Evolutionary conservation across 1,140 invertebrate genomes (phyloP).

Genomic region (Tetranychus cinnabarinus): DNA sequence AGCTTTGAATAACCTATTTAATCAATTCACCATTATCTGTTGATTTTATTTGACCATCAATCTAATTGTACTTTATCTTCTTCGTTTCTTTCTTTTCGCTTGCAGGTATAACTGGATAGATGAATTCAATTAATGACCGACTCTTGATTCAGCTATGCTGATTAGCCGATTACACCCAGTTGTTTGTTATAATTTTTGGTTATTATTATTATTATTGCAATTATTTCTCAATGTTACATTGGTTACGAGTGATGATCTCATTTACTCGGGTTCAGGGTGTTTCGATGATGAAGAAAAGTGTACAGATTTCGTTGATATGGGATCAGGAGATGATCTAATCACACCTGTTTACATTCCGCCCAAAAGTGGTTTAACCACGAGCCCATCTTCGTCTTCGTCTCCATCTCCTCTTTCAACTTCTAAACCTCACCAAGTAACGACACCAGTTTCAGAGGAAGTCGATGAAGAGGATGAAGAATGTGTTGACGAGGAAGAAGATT

Average conservation of each 20-base stretch:
- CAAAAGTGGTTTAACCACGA: constrained; percentile 17
- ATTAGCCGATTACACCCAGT: no score
- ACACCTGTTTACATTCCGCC: constrained; percentile 71
- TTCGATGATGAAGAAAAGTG: constrained; percentile 2
- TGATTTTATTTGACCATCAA: no score
- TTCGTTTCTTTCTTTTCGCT: no score
- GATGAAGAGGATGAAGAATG: background rate
- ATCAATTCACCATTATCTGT: no score
- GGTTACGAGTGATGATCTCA: background rate
- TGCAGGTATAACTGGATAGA: no score
- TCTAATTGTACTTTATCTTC: no score
- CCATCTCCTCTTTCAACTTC: background rate
- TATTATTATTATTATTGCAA: no score
- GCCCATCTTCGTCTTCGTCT: background rate
- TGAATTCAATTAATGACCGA: no score
- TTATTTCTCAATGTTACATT: no score
- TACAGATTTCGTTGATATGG: background rate
- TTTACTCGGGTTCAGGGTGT: constrained; percentile 1
- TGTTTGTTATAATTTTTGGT: no score
- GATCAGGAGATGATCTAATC: constrained; percentile 29
- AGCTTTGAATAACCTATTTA: no score
- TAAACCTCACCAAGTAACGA: background rate
- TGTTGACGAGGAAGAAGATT: background rate
- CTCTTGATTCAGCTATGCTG: no score
- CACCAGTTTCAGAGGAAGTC: background rate